Percentiles rank a stretch among this genome's conserved stretches.
phyloP scores from a whole-genome alignment of 2,113 vertebrate species.

The Pachypanchax playfairii region DNA sequence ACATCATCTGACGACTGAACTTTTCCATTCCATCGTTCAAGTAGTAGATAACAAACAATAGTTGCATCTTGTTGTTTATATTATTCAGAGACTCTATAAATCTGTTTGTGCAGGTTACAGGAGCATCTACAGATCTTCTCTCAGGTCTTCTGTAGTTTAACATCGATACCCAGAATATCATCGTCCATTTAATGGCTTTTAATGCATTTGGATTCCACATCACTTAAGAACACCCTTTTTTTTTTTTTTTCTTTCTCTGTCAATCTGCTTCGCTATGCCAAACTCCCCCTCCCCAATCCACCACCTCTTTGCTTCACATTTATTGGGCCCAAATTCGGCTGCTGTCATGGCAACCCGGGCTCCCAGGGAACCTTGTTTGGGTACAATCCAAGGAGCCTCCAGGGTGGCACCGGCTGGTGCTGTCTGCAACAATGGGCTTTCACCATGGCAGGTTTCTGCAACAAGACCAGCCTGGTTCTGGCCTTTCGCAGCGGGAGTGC shows the following conservation, averaged over 20 bases:
- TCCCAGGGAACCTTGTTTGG: conserved; percentile 80
- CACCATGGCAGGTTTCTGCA: conserved; percentile 48
- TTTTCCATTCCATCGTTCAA: conserved; percentile 29
- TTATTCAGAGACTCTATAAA: conserved; percentile 42
- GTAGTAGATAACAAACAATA: background rate
- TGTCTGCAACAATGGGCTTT: conserved; percentile 59
- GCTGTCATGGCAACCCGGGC: conserved; percentile 81
- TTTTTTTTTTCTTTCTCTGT: conserved; percentile 34
- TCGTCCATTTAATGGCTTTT: conserved; percentile 20
- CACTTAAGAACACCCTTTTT: conserved; percentile 37
- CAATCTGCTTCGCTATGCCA: conserved; percentile 46
- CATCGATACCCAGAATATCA: conserved; percentile 18
- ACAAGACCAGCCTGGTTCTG: conserved; percentile 36
- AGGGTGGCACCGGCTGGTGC: conserved; percentile 72
- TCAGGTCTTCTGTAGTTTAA: conserved; percentile 25
- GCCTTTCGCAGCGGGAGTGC: conserved; percentile 32
- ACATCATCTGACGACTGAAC: conserved; percentile 28
- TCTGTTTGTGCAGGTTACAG: conserved; percentile 39
- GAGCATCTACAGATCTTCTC: conserved; percentile 26
- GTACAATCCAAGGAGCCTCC: conserved; percentile 77
- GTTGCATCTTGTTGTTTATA: conserved; percentile 17
- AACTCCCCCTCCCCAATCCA: conserved; percentile 52
- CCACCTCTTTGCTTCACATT: conserved; percentile 65
- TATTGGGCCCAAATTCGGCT: conserved; percentile 81
- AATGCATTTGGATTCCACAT: conserved; percentile 40